Evolutionary conservation across 2,113 vertebrate genomes (phyloP), one percentile per base, ranked within the genome.

Genomic region (Xiphophorus couchianus): DNA sequence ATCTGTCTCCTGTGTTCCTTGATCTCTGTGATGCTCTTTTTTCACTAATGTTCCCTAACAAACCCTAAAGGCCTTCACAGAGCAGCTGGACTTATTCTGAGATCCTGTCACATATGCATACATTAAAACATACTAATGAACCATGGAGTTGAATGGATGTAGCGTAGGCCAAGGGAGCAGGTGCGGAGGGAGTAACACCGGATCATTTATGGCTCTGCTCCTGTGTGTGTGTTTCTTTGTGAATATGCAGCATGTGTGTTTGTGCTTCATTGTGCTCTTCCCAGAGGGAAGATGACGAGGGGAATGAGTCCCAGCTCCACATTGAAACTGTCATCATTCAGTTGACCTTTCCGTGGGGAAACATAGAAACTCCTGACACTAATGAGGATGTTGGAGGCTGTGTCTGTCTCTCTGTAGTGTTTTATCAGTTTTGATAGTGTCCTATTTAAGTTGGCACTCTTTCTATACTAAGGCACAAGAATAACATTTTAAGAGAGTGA

Each of bases 111-210:
- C 71, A 64, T 29, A 51, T 42, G 80, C 7, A 31, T 73, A 30
- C 71, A 88, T 85, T 87, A 88, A 82, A 76, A 35, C 73, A 64
- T 65, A 66, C 74, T 82, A 81, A 90, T 88, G 81, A 88, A 66
- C 76, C 62, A 19, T 48, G 29, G 75, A 88, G 76, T 61, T 63
- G 73, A 84, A 81, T 73, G 63, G 67, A 79, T 80, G 76, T 69
- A 81, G 69, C 74, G 61, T 44, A 73, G 76, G 77, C 73, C 74
- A 30, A 58, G 51, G 51, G 25, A 25, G 51, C 51, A 48, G 51
- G 22, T 88, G 69, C 76, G 62, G 19, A 2, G 69, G 71, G 78
- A 83, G 44, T 78, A 74, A 82, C 29, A 44, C 66, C 9, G 67
- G 39, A 54, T 78, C 78, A 78, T 81, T 85, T 80, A 60, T 66